Conservation (phyloP, 2,888 invertebrate genomes). For the Campoplex capitator region DNA sequence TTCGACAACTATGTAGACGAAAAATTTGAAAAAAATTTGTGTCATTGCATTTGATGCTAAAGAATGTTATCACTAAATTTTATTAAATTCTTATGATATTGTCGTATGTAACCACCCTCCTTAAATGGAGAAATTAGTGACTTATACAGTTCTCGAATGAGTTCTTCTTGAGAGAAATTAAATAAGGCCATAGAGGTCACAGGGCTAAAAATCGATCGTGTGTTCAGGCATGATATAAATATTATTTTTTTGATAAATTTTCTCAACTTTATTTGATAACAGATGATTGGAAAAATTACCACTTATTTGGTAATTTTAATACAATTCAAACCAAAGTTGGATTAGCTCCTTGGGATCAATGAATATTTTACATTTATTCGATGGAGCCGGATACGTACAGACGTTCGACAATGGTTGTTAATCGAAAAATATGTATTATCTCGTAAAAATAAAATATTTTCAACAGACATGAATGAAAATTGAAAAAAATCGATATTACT, state of each 20-base stretch:
- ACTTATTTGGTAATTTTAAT: slow-evolving; percentile 76
- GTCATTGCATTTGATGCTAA: too few species aligned
- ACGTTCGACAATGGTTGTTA: not conserved
- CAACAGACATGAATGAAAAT: not conserved
- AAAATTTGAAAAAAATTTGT: too few species aligned
- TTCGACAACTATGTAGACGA: too few species aligned
- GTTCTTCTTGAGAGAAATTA: too few species aligned
- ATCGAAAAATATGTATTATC: not conserved
- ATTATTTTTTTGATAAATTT: slow-evolving; percentile 35
- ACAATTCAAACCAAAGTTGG: slow-evolving; percentile 71
- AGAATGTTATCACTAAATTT: too few species aligned
- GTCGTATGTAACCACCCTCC: too few species aligned
- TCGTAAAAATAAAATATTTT: not conserved
- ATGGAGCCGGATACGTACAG: not conserved
- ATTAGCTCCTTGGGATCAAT: slow-evolving; percentile 3
- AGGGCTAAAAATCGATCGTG: too few species aligned
- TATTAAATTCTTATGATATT: too few species aligned
- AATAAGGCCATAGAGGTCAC: too few species aligned
- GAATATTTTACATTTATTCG: not conserved
- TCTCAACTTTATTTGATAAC: not conserved
- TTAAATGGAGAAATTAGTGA: too few species aligned
- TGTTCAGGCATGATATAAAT: not conserved
- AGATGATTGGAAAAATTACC: slow-evolving; percentile 71
- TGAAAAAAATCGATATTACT: not conserved
- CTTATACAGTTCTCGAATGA: too few species aligned